Base-by-base conservation (phyloP, 37 sponge, comb jelly and placozoan species). In the Chondrosia reniformis region DNA sequence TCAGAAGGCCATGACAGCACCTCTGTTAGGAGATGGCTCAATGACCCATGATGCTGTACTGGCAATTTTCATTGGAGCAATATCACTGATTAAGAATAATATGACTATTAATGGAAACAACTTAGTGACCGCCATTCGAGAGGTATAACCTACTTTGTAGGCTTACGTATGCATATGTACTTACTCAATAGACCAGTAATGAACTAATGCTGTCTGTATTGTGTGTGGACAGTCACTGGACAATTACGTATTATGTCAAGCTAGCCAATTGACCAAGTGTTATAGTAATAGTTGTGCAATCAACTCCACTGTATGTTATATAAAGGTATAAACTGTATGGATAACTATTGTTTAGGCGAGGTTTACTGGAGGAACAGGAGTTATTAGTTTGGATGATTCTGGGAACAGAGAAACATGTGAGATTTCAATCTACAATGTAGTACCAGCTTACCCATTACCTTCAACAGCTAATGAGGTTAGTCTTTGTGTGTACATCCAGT, bases 91-190 rank as follows among this genome's bases (percentile, higher is more conserved):
- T 25, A 37, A 61, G 21, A 44, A 41, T 0, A 66, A 79, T 4
- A 56, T 64, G 76, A 85, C 86, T 37, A 80, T 85, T 57, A 74
- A 63, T 33, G 80, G 75, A 4, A 58, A 49, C 4, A 80, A 62
- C 52, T 55, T 80, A 25, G 39, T 45, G 4, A n/a, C 55, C 2
- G 69, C 41, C 31, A 63, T 80, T n/a, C n/a, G 63, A 46, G 38
- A 36, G 31, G 85, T 84, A 54, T 40, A 30, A 30, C 30, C 28
- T 7, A 5, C 4, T 13, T 7, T 59, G 8, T 59, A 13, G 7
- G 61, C 4, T 25, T 59, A 30, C 28, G 61, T 15, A 15, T 49
- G 52, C 15, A 15, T 49, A 15, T 49, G 52, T 49, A 15, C 15
- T 10, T n/a, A n/a, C n/a, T n/a, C n/a, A n/a, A n/a, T n/a, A n/a